Conservation (phyloP, 1,140 invertebrate genomes). For the Lysiphlebus fabarum region DNA sequence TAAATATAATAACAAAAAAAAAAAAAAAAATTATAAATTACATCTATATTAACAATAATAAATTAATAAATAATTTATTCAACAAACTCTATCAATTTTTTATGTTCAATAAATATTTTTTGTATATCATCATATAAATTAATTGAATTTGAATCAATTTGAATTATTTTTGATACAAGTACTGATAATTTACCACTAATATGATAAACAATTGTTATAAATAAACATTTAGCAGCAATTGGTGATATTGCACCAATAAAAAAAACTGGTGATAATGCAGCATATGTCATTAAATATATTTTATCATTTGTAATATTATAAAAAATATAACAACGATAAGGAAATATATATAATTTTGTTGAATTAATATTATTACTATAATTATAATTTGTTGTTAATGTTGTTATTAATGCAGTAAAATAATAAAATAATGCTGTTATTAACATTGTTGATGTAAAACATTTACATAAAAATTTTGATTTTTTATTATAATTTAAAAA, state of each 20-base stretch:
- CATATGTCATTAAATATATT: no score
- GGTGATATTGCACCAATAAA: no score
- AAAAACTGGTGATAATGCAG: no score
- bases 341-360: no score
- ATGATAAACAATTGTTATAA: constrained; percentile 36
- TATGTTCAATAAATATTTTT: constrained; percentile 32
- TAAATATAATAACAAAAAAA: no score
- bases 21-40: background rate
- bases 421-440: no score
- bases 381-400: background rate
- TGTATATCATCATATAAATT: constrained; percentile 29
- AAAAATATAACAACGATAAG: no score
- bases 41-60: background rate
- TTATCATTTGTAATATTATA: no score
- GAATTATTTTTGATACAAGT: constrained; percentile 35
- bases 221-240: no score
- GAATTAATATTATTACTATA: background rate
- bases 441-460: no score
- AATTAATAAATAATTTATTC: no score
- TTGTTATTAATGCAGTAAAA: background rate
- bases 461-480: background rate
- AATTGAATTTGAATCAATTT: constrained; percentile 25
- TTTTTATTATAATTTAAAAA: constrained; percentile 1
- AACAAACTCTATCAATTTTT: constrained; percentile 36
- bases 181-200: constrained; percentile 42